Evolutionary conservation across 2,113 vertebrate species (phyloP), one percentile per base, ranked within the genome.

Genomic region (Thinocorus orbignyianus): DNA sequence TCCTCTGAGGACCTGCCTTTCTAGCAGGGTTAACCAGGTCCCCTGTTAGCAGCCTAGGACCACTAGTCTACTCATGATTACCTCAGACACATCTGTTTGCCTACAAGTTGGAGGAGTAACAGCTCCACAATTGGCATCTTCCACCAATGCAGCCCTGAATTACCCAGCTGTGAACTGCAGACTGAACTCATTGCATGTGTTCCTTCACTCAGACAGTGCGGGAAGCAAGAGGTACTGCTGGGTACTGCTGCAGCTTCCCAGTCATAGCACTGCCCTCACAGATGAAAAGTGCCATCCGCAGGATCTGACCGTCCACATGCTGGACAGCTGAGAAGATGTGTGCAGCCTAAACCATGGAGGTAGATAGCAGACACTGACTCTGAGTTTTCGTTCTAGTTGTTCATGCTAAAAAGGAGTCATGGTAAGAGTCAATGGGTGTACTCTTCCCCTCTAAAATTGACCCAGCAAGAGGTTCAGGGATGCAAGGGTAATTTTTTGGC

Each of bases 71-170:
- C 37, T 66, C 20, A 19, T 22, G 33, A 39, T 42, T 94, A 5
- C 79, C 65, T 51, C 52, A 76, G 19, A 52, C 16, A 57, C 31
- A 70, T 13, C 60, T 49, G 4, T 79, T 78, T 90, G 52, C 17
- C 17, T 26, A 12, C 3, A 2, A 72, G 15, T 33, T 39, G 17
- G 39, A 42, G 33, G 25, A 88, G 17, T 25, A 18, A n/a, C n/a
- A 42, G 17, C 74, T 95, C 30, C 35, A 65, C 11, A 35, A 16
- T 0, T 26, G 16, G 18, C 11, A 14, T 80, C 30, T 88, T 52
- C 44, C 13, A 37, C 16, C 1, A 1, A 41, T 0, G 0, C 10
- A 1, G 1, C 55, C n/a, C 39, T 55, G 39, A 46, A 30, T 51
- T 70, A 16, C 22, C 54, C 62, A 44, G 14, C 31, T 65, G 9